These are phyloP conservation scores for Drosophila sordidula DNA, from an alignment of 2,888 invertebrate genomes.

Conservation along the genomic window DNA sequence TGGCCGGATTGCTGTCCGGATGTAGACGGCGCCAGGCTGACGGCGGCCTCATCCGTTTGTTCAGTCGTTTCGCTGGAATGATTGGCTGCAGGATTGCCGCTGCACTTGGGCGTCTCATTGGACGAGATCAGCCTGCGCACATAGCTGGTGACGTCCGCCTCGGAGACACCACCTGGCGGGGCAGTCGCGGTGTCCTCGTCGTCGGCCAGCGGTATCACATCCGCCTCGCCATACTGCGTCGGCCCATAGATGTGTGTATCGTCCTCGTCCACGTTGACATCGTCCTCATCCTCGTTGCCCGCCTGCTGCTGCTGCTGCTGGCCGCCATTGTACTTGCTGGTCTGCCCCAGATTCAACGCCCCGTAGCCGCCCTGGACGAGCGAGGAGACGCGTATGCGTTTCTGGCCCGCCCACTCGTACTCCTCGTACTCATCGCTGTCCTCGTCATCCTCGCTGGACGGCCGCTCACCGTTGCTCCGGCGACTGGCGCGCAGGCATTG, in stretches of 20 bases:
- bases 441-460: constrained; percentile 87
- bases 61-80: constrained; percentile 52
- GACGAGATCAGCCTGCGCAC: constrained; percentile 81
- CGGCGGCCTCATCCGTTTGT: constrained; percentile 5
- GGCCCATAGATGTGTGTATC: constrained; percentile 93
- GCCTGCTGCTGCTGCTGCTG: constrained; percentile 36
- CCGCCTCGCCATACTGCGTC: constrained; percentile 93
- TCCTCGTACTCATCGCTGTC: constrained; percentile 91
- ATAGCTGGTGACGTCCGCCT: constrained; percentile 80
- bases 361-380: constrained; percentile 89
- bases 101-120: constrained; percentile 50
- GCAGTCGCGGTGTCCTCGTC: constrained; percentile 80
- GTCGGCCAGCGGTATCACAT: constrained; percentile 87
- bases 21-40: constrained; percentile 33
- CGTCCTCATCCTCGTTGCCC: constrained; percentile 89
- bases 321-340: constrained; percentile 64
- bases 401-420: constrained; percentile 97
- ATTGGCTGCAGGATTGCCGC: constrained; percentile 19
- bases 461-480: constrained; percentile 72
- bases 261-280: constrained; percentile 94
- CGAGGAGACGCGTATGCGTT: constrained; percentile 90
- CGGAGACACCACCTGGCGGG: constrained; percentile 80
- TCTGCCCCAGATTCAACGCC: constrained; percentile 85
- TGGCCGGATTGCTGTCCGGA: constrained; percentile 34
- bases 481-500: constrained; percentile 86